Evolutionary conservation across 2,113 vertebrate species (phyloP).

Genomic region (Oncorhynchus tshawytscha): DNA sequence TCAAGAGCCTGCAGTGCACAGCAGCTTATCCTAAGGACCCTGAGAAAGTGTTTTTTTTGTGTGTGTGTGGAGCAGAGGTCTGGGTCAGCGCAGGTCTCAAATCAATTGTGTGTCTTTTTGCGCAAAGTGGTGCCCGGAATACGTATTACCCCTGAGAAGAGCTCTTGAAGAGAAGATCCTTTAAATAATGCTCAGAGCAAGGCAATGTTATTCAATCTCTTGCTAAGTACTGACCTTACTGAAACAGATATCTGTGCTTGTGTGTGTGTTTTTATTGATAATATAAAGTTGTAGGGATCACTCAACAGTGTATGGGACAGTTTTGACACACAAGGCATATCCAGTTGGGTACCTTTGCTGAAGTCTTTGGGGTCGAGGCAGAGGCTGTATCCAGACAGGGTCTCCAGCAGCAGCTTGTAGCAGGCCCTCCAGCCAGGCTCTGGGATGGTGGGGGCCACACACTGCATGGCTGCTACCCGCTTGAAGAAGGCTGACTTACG

Average conservation of each 20-base stretch:
- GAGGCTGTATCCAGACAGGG: conserved; percentile 91
- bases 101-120: conserved; percentile 13
- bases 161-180: conserved; percentile 23
- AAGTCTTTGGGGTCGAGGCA: conserved; percentile 94
- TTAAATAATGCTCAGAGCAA: conserved; percentile 19
- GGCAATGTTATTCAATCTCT: conserved; percentile 1
- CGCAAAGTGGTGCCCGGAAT: conserved; percentile 34
- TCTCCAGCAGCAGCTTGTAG: conserved; percentile 95
- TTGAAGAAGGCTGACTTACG: conserved; percentile 97
- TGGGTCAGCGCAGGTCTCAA: conserved; percentile 22
- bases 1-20: conserved; percentile 36
- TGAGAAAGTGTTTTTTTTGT: background rate
- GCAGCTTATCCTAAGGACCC: conserved; percentile 38
- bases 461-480: conserved; percentile 97
- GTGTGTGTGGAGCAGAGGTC: background rate
- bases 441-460: conserved; percentile 90
- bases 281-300: too few species aligned
- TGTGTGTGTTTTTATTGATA: background rate
- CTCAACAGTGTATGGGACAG: too few species aligned
- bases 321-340: too few species aligned
- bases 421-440: conserved; percentile 98
- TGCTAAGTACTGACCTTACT: conserved; percentile 4
- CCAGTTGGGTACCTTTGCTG: conserved; percentile 81
- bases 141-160: conserved; percentile 30
- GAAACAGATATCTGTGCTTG: background rate